These are phyloP conservation scores for Montipora capricornis DNA, from an alignment of 64 coral and sea anemone genomes.

Conservation along the genomic window DNA sequence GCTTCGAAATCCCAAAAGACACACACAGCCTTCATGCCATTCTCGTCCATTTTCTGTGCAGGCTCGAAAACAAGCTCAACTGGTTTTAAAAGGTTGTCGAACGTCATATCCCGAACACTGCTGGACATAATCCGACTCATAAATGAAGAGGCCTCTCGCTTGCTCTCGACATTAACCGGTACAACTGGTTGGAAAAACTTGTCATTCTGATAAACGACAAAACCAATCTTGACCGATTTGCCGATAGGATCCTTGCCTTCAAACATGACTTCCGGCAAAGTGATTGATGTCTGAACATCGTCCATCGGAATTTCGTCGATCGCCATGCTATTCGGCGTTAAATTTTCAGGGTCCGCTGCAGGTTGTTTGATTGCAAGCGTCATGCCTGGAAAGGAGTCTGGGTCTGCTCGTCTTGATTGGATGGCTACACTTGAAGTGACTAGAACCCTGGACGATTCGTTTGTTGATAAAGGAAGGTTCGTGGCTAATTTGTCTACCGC, in stretches of 20 bases:
- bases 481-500: slow-evolving; percentile 41
- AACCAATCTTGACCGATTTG: slow-evolving; percentile 19
- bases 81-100: slow-evolving; percentile 32
- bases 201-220: slow-evolving; percentile 67
- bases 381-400: slow-evolving; percentile 50
- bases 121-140: slow-evolving; percentile 51
- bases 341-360: slow-evolving; percentile 20
- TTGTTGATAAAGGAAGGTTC: slow-evolving; percentile 29
- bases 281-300: slow-evolving; percentile 44
- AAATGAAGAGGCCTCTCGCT: neutral
- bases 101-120: slow-evolving; percentile 52
- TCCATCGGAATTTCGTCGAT: slow-evolving; percentile 28
- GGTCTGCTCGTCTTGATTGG: slow-evolving; percentile 46
- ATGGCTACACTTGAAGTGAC: slow-evolving; percentile 23
- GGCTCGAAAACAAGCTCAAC: slow-evolving; percentile 55
- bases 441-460: slow-evolving; percentile 37
- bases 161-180: neutral
- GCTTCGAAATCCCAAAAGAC: slow-evolving; percentile 52
- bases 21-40: neutral
- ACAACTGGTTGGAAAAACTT: slow-evolving; percentile 53
- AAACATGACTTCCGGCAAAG: slow-evolving; percentile 42
- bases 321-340: slow-evolving; percentile 18
- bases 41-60: neutral
- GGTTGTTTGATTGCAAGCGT: slow-evolving; percentile 29
- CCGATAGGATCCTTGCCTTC: neutral